phyloP scores from a whole-genome alignment of 2,113 vertebrate genomes.

The Cololabis saira region DNA sequence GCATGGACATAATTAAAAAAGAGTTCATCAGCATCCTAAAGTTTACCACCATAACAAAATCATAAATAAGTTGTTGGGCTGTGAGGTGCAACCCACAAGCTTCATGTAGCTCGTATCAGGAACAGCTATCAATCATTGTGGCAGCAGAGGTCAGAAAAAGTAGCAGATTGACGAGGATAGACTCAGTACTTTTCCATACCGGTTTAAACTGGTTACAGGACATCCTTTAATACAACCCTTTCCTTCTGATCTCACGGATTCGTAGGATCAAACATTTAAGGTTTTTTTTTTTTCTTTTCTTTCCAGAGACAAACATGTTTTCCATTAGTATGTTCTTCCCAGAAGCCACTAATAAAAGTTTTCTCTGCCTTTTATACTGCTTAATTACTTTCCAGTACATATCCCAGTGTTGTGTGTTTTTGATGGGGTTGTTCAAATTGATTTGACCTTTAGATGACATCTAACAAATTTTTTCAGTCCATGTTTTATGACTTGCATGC shows the following conservation, averaged over 20 bases:
- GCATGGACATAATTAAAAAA: no score
- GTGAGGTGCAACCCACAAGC: no score
- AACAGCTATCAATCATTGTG: background rate
- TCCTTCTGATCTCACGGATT: slow-evolving; percentile 41
- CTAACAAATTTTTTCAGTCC: no score
- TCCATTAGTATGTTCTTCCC: slow-evolving; percentile 3
- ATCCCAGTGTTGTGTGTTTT: background rate
- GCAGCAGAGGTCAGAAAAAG: slow-evolving; percentile 6
- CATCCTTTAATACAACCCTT: slow-evolving; percentile 65
- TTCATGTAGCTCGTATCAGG: no score
- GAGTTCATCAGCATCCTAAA: no score
- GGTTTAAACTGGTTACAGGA: slow-evolving; percentile 59
- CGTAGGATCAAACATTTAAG: slow-evolving; percentile 20
- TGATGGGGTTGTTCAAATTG: background rate
- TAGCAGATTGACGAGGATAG: slow-evolving; percentile 3
- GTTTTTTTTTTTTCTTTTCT: slow-evolving; percentile 27
- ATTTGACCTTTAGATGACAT: no score
- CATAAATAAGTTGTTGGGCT: no score
- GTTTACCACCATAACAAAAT: no score
- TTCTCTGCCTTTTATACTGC: background rate
- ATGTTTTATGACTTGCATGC: no score
- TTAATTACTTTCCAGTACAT: background rate
- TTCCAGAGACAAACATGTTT: slow-evolving; percentile 10
- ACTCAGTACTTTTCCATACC: slow-evolving; percentile 50
- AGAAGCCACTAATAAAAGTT: background rate